Evolutionary conservation across 2,113 vertebrate species (phyloP), one percentile per base, ranked within the genome.

Genomic region (Danionella cerebrum): DNA sequence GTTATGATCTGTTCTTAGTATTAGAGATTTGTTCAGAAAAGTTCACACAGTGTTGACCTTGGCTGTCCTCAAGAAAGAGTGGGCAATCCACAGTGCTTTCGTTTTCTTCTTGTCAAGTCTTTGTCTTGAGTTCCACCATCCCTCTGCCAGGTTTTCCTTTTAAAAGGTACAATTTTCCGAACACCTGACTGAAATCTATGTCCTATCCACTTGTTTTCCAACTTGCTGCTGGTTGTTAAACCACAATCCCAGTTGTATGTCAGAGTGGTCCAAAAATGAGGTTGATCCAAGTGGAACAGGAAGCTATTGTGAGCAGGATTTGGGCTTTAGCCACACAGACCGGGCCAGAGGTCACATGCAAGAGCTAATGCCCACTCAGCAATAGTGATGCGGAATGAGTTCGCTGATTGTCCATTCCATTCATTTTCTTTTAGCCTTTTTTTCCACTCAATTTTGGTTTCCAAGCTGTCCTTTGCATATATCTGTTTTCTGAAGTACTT

Each of bases 251-350:
- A 42, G 79, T 77, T 75, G 75, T 77, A 69, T 71, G 60, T 80
- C 68, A 73, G 67, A 78, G 76, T 31, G 76, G 72, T 85, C 84
- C 83, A 79, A 83, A 87, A 84, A 82, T 44, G 59, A 64, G 72
- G 72, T 80, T 82, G 85, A 86, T 90, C 84, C 83, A 86, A 85
- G 82, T 87, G 84, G 85, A 89, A 90, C 85, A 89, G 89, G 88
- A 88, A 91, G 80, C 86, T 86, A 86, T 90, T 92, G 85, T 89
- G 83, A 84, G 78, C 79, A 82, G 84, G 84, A 84, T 91, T 91
- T 90, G 76, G 83, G 84, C 85, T 88, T 89, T 90, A 84, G 85
- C 82, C 89, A 64, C 79, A 82, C 74, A 84, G 84, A 80, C 63
- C 80, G 84, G 84, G 87, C 83, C 85, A 44, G 84, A 88, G 86